Conservation (phyloP, 2,113 vertebrate species). For the Edolisoma coerulescens region DNA sequence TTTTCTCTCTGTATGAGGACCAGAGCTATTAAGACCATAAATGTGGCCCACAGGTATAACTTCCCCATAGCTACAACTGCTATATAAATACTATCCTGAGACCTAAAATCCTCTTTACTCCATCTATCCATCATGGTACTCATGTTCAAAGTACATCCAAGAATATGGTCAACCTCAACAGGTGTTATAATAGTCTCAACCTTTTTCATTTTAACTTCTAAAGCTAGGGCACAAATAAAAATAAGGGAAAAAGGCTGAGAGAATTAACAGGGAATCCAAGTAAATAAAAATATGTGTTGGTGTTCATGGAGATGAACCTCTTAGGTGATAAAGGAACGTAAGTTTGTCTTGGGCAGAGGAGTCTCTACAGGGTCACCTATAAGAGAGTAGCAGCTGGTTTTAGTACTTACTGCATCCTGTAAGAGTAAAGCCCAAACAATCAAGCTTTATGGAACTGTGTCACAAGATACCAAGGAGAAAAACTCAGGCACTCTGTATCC, state of each 20-base stretch:
- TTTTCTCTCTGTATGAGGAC: background rate
- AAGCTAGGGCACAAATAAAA: background rate
- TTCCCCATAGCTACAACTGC: background rate
- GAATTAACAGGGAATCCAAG: background rate
- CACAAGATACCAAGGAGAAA: slow-evolving; percentile 40
- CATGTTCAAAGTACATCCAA: background rate
- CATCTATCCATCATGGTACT: background rate
- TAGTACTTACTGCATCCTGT: background rate
- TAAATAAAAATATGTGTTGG: background rate
- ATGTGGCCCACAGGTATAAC: background rate
- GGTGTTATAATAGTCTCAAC: background rate
- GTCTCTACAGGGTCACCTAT: background rate
- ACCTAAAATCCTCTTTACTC: background rate
- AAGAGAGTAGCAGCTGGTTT: background rate
- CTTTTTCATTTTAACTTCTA: background rate
- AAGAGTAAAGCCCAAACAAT: background rate
- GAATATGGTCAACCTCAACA: background rate
- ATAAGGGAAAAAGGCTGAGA: background rate
- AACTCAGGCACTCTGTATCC: background rate
- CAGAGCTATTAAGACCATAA: background rate
- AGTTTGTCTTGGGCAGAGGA: background rate
- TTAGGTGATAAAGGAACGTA: background rate
- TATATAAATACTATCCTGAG: background rate
- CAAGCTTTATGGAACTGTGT: background rate
- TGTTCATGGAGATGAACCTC: slow-evolving; percentile 77